phyloP scores from a whole-genome alignment of 2,888 invertebrate species.

The Cryptocheilus praepositus region DNA sequence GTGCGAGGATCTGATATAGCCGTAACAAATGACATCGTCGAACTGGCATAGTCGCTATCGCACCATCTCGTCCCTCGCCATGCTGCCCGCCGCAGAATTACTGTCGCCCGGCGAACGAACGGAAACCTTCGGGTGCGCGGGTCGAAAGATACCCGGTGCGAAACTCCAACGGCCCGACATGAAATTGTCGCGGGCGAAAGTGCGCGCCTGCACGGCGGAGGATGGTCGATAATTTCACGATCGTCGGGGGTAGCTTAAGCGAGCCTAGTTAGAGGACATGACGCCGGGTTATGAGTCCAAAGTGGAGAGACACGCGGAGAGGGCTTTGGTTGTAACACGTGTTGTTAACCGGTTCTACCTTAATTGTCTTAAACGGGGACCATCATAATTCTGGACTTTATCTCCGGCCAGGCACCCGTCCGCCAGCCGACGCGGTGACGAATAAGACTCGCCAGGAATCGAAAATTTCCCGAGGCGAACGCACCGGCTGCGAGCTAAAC shows the following conservation, averaged over 20 bases:
- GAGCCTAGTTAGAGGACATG: constrained; percentile 62
- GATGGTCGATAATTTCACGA: constrained; percentile 48
- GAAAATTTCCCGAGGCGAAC: no score
- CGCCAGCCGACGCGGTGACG: neutral
- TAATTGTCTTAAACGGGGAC: constrained; percentile 66
- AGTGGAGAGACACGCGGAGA: constrained; percentile 53
- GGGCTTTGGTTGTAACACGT: constrained; percentile 63
- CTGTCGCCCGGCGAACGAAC: constrained; percentile 45
- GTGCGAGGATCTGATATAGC: constrained; percentile 63
- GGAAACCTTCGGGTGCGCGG: constrained; percentile 41
- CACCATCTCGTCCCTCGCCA: constrained; percentile 51
- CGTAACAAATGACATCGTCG: constrained; percentile 70
- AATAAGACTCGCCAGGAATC: no score
- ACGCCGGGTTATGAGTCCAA: constrained; percentile 62
- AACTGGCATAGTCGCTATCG: constrained; percentile 65
- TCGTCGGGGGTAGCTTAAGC: constrained; percentile 58
- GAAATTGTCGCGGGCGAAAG: constrained; percentile 28
- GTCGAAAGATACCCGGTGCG: constrained; percentile 34
- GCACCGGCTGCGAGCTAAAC: no score
- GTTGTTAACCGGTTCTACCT: constrained; percentile 67
- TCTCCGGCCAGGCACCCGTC: constrained; percentile 34
- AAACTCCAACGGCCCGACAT: constrained; percentile 28
- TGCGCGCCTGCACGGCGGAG: neutral
- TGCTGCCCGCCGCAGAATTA: constrained; percentile 46
- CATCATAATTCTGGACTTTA: constrained; percentile 63